Evolutionary conservation across 2,797 vertebrate genomes (phyloP).

Genomic region (Oreortyx pictus): DNA sequence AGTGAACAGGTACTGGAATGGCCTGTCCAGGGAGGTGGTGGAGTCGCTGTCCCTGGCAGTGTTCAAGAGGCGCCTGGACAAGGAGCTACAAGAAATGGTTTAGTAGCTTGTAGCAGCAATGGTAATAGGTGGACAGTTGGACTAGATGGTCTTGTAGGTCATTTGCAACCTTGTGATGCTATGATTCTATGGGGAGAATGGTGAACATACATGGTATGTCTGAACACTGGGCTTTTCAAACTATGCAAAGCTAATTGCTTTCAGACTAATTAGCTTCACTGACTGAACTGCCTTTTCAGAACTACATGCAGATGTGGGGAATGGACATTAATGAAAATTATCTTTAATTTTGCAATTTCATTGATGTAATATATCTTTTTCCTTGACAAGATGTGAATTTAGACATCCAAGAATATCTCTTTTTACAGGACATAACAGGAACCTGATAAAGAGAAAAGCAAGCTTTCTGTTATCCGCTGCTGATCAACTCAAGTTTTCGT

Average conservation of each 20-base stretch:
- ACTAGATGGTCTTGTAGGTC: no score
- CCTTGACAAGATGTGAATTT: background rate
- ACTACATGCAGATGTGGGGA: background rate
- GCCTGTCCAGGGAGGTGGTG: no score
- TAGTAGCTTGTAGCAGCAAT: no score
- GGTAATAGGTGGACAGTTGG: no score
- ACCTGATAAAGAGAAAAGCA: background rate
- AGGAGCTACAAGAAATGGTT: no score
- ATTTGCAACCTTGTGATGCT: no score
- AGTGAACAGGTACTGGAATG: no score
- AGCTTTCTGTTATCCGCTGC: background rate
- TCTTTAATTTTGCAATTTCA: slow-evolving; percentile 1
- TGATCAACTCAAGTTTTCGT: background rate
- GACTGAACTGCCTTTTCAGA: background rate
- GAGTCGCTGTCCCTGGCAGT: no score
- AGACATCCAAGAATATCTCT: background rate
- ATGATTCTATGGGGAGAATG: background rate
- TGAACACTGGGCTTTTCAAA: background rate
- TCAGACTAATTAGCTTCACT: background rate
- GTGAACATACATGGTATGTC: background rate
- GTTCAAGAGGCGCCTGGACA: no score
- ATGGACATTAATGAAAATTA: background rate
- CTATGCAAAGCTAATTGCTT: background rate
- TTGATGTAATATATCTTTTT: background rate
- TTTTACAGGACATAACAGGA: background rate